Conservation (phyloP, 1,140 invertebrate species). For the Drosophila oshimai region DNA sequence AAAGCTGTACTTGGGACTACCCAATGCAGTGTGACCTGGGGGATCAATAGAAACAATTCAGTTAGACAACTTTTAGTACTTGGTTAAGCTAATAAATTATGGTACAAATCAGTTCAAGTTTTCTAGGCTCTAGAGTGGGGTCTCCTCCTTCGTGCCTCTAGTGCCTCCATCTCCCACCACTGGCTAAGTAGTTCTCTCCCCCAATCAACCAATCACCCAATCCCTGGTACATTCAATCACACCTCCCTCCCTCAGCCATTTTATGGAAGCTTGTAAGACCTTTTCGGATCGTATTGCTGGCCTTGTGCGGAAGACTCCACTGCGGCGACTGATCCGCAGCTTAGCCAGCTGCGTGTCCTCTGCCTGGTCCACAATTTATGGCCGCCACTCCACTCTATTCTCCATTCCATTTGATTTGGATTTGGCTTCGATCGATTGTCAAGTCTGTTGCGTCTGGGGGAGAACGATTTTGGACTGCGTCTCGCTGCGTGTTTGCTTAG, state of each 20-base stretch:
- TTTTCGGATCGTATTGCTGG: background rate
- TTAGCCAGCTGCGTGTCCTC: conserved; percentile 32
- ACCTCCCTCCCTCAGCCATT: background rate
- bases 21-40: conserved; percentile 72
- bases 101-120: too few species aligned
- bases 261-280: conserved; percentile 27
- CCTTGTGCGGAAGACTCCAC: background rate
- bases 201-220: too few species aligned
- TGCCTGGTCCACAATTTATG: conserved; percentile 32
- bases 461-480: conserved; percentile 13
- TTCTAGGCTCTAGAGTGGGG: background rate
- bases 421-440: conserved; percentile 23
- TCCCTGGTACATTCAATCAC: conserved; percentile 3
- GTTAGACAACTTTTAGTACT: too few species aligned
- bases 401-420: conserved; percentile 4
- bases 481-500: conserved; percentile 35
- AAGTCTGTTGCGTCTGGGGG: background rate
- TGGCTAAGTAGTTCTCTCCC: background rate
- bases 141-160: background rate
- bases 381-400: background rate
- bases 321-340: conserved; percentile 3
- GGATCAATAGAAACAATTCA: background rate
- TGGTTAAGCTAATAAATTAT: too few species aligned
- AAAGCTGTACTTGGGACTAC: conserved; percentile 82
- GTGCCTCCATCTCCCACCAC: too few species aligned